Evolutionary conservation across 2,113 vertebrate genomes (phyloP).

Genomic region (Megaleporinus macrocephalus): DNA sequence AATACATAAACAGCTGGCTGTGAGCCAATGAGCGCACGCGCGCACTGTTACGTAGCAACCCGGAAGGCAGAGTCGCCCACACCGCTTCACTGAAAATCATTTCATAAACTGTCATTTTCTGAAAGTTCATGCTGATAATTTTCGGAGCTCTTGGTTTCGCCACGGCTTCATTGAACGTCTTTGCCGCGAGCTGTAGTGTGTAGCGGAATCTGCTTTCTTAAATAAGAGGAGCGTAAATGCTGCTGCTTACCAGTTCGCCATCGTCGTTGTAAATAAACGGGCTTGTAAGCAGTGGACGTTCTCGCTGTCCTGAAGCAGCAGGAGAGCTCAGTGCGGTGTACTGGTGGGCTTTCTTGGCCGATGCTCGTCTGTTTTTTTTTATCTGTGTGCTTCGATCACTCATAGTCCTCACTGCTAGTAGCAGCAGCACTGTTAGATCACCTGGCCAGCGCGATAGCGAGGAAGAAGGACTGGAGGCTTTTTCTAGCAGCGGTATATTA

Average conservation of each 20-base stretch:
- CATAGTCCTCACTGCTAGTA: neutral
- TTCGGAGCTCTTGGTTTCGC: neutral
- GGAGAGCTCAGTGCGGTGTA: neutral
- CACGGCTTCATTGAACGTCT: neutral
- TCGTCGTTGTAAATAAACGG: slow-evolving; percentile 11
- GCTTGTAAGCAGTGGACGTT: slow-evolving; percentile 3
- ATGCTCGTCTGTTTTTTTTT: neutral
- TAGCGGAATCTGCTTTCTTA: neutral
- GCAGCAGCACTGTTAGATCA: slow-evolving; percentile 6
- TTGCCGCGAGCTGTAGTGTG: neutral
- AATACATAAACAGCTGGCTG: neutral
- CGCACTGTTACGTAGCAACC: slow-evolving; percentile 19
- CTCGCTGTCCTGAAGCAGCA: neutral
- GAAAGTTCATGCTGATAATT: neutral
- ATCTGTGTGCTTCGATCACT: neutral
- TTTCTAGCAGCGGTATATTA: slow-evolving; percentile 13
- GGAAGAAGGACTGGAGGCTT: neutral
- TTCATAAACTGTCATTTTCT: neutral
- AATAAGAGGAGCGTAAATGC: neutral
- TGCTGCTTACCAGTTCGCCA: slow-evolving; percentile 28
- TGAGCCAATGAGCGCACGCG: neutral
- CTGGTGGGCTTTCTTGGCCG: neutral
- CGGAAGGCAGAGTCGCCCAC: slow-evolving; percentile 20
- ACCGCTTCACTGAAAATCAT: neutral
- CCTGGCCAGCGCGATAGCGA: slow-evolving; percentile 1